Base-by-base conservation (phyloP, 2,113 vertebrate genomes). In the Chloebia gouldiae region DNA sequence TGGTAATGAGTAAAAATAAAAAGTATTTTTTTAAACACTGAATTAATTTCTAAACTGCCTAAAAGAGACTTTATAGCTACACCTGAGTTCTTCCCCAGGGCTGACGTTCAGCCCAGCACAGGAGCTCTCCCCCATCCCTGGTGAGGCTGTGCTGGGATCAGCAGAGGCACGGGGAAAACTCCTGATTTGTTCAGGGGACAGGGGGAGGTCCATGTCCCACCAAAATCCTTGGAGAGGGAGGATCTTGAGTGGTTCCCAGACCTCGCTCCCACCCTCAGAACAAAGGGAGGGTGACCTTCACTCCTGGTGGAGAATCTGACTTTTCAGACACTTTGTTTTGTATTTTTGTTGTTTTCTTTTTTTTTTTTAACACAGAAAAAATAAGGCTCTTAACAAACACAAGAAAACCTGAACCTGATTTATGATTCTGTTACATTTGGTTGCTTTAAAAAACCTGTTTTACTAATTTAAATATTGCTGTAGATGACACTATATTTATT, bases 401-500 rank as follows among this genome's bases (percentile, higher is more conserved):
- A 84, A 68, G n/a, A 77, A 88, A 85, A 54, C 31, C 42, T 79
- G 96, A 56, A 57, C 61, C 51, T 65, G 81, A 87, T 85, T 94
- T 76, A 80, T 15, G 21, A 73, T 85, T 96, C 88, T 82, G 72
- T 96, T 96, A 24, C 15, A 88, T 93, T 92, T 91, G 90, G 77
- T 95, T 95, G 93, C 73, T 80, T 91, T 87, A 87, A 95, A 93
- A 44, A 50, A 7, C 3, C 14, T 60, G 40, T 91, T 92, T 83
- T 91, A 88, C 95, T 97, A 86, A 96, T 71, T 81, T 93, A 81
- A 72, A 75, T 82, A 76, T 84, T 93, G 77, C 96, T 68, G 16
- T 96, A 63, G 91, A 91, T 83, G 28, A 73, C 49, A 49, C 30
- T 94, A 69, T 96, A 96, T 95, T 95, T 97, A 97, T 96, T 96